These are phyloP conservation scores for Hormiphora californensis DNA, from an alignment of 37 sponge, comb jelly and placozoan species.

Conservation along the genomic window DNA sequence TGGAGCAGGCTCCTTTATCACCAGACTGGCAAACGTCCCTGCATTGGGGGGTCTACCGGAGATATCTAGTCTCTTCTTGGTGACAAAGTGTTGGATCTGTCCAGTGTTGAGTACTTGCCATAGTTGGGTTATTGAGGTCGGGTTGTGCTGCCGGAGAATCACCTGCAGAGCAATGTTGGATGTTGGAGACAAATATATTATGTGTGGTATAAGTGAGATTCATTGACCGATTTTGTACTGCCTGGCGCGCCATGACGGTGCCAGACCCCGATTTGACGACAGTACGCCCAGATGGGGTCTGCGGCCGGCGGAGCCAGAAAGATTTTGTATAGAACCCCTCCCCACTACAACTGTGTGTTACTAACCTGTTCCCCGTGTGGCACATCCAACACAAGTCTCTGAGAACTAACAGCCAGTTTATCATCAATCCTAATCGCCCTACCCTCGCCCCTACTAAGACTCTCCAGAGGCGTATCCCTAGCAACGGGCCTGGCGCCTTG, in stretches of 20 bases:
- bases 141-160: slow-evolving; percentile 3
- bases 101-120: not conserved
- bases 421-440: slow-evolving; percentile 12
- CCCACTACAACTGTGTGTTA: too few species aligned
- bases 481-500: not conserved
- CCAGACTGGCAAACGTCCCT: slow-evolving; percentile 5
- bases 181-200: not conserved
- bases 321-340: too few species aligned
- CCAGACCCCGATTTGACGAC: too few species aligned
- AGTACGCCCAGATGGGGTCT: too few species aligned
- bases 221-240: too few species aligned
- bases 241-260: too few species aligned
- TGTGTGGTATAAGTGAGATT: not conserved
- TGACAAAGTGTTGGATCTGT: not conserved
- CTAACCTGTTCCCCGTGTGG: not conserved
- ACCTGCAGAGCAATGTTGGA: not conserved
- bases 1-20: not conserved
- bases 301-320: too few species aligned
- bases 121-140: not conserved
- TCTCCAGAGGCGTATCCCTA: not conserved
- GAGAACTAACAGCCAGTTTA: not conserved
- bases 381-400: slow-evolving; percentile 20
- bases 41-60: not conserved
- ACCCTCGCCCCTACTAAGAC: not conserved
- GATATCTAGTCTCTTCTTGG: not conserved